Percentiles rank a stretch among this genome's conserved stretches.
Conservation (phyloP, 2,888 invertebrate genomes). For the Cheilosia pagana region DNA sequence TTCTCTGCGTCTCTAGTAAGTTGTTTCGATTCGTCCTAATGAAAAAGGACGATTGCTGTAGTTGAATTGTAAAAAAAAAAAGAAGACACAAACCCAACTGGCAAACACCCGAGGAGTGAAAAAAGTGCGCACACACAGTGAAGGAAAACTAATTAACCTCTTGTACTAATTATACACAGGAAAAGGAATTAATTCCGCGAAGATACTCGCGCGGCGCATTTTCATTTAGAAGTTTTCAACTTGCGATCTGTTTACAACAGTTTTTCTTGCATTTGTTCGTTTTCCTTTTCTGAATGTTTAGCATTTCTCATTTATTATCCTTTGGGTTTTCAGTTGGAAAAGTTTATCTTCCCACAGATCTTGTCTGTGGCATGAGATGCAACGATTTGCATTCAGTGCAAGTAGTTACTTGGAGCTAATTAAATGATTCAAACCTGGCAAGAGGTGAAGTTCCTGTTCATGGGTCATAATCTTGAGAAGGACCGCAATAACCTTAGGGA, state of each 20-base stretch:
- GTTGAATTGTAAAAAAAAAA: constrained; percentile 41
- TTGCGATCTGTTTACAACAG: constrained; percentile 65
- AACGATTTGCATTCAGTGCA: constrained; percentile 20
- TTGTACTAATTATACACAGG: constrained; percentile 65
- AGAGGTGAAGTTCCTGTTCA: constrained; percentile 18
- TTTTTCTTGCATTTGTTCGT: constrained; percentile 15
- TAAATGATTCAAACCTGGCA: constrained; percentile 38
- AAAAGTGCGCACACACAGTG: constrained; percentile 16
- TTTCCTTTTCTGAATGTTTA: constrained; percentile 20
- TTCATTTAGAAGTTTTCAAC: constrained; percentile 66
- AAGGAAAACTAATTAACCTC: constrained; percentile 74
- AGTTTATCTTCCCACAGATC: constrained; percentile 40
- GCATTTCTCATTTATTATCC: constrained; percentile 34
- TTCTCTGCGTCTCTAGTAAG: constrained; percentile 34
- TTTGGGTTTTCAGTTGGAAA: constrained; percentile 34
- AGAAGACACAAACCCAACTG: constrained; percentile 17
- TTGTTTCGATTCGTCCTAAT: constrained; percentile 59
- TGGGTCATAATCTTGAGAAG: too few species aligned
- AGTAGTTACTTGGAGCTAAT: constrained; percentile 15
- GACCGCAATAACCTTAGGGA: too few species aligned
- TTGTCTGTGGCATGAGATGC: neutral
- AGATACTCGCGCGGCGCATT: constrained; percentile 67
- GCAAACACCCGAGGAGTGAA: constrained; percentile 33
- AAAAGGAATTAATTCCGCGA: constrained; percentile 59
- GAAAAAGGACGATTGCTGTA: constrained; percentile 57